Conservation (phyloP, 2,888 invertebrate species). For the Scaptodrosophila latifasciaeformis region DNA sequence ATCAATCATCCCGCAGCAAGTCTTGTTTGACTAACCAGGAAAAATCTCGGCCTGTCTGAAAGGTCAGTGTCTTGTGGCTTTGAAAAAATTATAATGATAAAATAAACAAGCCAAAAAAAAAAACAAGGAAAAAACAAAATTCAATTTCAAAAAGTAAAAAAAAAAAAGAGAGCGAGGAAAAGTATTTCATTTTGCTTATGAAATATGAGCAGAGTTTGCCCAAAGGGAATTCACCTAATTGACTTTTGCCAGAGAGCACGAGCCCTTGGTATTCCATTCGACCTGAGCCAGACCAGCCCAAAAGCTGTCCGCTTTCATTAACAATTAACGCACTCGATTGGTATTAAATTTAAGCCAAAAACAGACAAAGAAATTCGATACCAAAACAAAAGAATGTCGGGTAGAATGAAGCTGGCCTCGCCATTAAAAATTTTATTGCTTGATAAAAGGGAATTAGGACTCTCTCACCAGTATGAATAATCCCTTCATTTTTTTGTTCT, state of each 20-base stretch:
- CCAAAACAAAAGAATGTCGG: too few relatives aligned
- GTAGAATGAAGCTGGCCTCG: too few relatives aligned
- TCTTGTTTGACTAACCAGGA: too few relatives aligned
- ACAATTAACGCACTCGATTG: not conserved
- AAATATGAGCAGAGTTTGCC: slow-evolving; percentile 1
- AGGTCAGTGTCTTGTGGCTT: slow-evolving; percentile 5
- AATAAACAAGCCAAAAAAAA: too few relatives aligned
- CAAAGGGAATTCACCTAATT: slow-evolving; percentile 1
- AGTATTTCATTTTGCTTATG: not conserved
- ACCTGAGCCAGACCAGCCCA: not conserved
- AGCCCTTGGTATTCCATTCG: too few relatives aligned
- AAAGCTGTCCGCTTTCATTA: too few relatives aligned
- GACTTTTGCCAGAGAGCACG: slow-evolving; percentile 2
- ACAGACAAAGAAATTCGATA: slow-evolving; percentile 7
- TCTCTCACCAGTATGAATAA: too few relatives aligned
- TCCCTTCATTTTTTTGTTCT: too few relatives aligned
- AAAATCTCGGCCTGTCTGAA: not conserved
- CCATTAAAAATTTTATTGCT: too few relatives aligned
- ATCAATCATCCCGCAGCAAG: slow-evolving; percentile 9
- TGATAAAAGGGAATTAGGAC: too few relatives aligned
- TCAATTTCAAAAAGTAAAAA: not conserved
- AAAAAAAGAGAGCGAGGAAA: not conserved
- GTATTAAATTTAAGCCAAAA: slow-evolving; percentile 39
- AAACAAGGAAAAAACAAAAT: not conserved
- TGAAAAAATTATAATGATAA: too few relatives aligned